A percentile compares a stretch with the other conserved stretches of the same genome.
Conservation (phyloP, 2,888 invertebrate species). For the Aspidapion aeneum region DNA sequence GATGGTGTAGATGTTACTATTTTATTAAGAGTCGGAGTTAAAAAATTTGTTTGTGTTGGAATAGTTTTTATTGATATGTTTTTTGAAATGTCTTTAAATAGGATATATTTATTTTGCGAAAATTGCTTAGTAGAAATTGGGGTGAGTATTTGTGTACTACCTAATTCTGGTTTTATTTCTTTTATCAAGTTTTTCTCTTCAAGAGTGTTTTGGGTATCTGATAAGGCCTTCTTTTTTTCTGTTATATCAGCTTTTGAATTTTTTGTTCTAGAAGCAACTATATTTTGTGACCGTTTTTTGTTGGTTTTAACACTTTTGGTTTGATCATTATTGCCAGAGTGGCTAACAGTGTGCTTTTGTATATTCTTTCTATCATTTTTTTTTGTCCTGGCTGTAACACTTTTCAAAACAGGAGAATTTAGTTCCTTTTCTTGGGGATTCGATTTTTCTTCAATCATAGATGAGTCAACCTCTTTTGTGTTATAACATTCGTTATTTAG, state of each 20-base stretch:
- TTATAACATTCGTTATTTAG: no score
- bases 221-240: neutral
- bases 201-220: neutral
- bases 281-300: neutral
- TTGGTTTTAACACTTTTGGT: neutral
- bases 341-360: neutral
- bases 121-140: neutral
- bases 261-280: neutral
- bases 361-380: neutral
- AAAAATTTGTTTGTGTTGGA: neutral
- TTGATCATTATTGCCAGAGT: neutral
- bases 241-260: no score
- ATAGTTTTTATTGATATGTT: neutral
- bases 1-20: neutral
- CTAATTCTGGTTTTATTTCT: neutral
- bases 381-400: neutral
- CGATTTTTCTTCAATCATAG: neutral
- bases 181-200: neutral
- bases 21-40: neutral
- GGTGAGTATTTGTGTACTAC: neutral
- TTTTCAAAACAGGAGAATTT: neutral
- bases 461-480: no score
- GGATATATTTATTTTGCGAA: neutral
- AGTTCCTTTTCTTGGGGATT: neutral
- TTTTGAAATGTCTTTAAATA: neutral